phyloP scores from a whole-genome alignment of 2,888 invertebrate species.

The Pyralis farinalis region DNA sequence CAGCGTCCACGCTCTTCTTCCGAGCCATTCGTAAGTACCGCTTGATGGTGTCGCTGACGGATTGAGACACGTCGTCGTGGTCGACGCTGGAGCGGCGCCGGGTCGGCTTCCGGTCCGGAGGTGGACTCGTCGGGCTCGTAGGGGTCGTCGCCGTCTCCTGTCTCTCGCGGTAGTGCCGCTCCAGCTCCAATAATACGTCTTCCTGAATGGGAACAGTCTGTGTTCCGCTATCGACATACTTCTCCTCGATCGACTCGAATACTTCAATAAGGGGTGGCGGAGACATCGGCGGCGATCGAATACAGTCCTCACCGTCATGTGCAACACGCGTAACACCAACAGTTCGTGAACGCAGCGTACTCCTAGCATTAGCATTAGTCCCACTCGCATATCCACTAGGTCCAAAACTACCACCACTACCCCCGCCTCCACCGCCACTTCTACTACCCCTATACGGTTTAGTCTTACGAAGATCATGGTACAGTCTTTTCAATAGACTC shows the following conservation, averaged over 20 bases:
- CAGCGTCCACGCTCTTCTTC: conserved; percentile 91
- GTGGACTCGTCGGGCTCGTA: conserved; percentile 63
- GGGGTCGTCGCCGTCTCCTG: conserved; percentile 63
- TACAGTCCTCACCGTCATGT: conserved; percentile 44
- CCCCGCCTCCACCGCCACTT: conserved; percentile 49
- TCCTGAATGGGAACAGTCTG: conserved; percentile 84
- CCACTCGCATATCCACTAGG: conserved; percentile 53
- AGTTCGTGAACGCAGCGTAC: conserved; percentile 43
- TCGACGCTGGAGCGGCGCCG: conserved; percentile 89
- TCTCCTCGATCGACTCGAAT: conserved; percentile 81
- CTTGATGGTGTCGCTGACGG: conserved; percentile 93
- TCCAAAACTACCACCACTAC: conserved; percentile 55
- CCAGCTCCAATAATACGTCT: conserved; percentile 71
- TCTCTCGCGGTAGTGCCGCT: conserved; percentile 65
- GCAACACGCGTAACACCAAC: conserved; percentile 35
- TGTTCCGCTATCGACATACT: conserved; percentile 73
- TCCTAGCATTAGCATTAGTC: conserved; percentile 54
- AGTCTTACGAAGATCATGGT: conserved; percentile 86
- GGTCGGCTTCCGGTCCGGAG: conserved; percentile 55
- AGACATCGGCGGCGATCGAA: conserved; percentile 69
- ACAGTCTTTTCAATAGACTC: conserved; percentile 86
- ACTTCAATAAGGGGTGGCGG: conserved; percentile 87
- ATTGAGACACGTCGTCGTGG: conserved; percentile 92
- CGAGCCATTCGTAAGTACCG: conserved; percentile 92
- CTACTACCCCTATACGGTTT: conserved; percentile 73